These are phyloP conservation scores for Platanista minor DNA, from an alignment of 2,113 vertebrate species.

Conservation along the genomic window DNA sequence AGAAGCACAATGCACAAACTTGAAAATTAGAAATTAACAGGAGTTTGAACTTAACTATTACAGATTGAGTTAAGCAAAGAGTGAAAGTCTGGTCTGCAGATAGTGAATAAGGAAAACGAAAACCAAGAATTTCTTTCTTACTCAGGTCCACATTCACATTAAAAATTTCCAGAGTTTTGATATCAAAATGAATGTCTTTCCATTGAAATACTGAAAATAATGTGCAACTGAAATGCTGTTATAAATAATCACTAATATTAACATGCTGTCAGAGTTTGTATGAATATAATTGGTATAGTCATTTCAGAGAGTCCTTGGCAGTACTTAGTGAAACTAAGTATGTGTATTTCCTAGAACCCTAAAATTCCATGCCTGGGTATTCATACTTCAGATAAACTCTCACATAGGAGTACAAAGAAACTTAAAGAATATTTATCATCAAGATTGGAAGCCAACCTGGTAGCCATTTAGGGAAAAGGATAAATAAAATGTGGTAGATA, in stretches of 20 bases:
- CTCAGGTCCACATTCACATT: neutral
- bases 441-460: neutral
- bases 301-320: neutral
- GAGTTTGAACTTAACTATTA: neutral
- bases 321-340: neutral
- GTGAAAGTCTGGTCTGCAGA: neutral
- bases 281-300: neutral
- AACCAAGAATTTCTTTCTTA: neutral
- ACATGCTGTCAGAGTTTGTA: neutral
- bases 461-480: neutral
- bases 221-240: neutral
- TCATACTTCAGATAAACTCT: neutral
- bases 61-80: neutral
- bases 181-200: conserved; percentile 20
- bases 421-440: neutral
- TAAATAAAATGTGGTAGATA: neutral
- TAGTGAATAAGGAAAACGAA: neutral
- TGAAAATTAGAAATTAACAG: neutral
- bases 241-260: conserved; percentile 42
- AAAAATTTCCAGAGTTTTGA: neutral
- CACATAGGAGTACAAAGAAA: neutral
- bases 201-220: conserved; percentile 31
- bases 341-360: neutral
- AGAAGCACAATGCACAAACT: neutral
- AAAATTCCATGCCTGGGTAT: neutral